Evolutionary conservation across 2,888 invertebrate species (phyloP), one percentile per base, ranked within the genome.

Genomic region (Zeuzera pyrina): DNA sequence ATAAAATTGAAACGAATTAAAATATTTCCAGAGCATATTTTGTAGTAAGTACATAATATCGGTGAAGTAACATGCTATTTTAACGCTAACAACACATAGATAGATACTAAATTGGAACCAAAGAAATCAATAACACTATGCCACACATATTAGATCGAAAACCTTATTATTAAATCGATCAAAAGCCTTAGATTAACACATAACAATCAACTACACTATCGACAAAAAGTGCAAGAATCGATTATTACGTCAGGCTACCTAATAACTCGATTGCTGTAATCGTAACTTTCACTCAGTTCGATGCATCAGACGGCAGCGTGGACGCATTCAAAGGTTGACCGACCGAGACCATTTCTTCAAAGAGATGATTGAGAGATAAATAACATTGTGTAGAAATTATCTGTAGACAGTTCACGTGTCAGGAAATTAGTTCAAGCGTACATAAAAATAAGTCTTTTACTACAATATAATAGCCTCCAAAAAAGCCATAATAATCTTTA

Each of bases 211-310:
- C 28, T 34, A 16, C 32, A 35, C 29, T 25, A 21, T 31, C 36
- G 31, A 57, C 42, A 71, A 73, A 72, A 71, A 72, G 53, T 61
- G 55, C 60, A 67, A 59, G 52, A 56, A 66, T 52, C 52, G 53
- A 54, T 58, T 57, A 67, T 79, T 78, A 76, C 73, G 65, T 72
- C 72, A 67, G 59, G 48, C 55, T 56, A 67, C 61, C 66, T 68
- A 71, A 71, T 70, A 72, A 64, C 59, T 66, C 55, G 60, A 63
- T 72, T 74, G 74, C 60, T 58, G 68, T 70, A 74, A 73, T 71
- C 52, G 56, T 44, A 53, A 74, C 81, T 79, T 79, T 79, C 81
- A 70, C 78, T 69, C 48, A 41, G 39, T 52, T 48, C 54, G 61
- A 54, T 62, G 62, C 62, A 64, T 57, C 57, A 51, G 42, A 36